A percentile compares a stretch with the other conserved stretches of the same genome.
These are phyloP conservation scores for human DNA, from an alignment of 2,113 vertebrate genomes.

Conservation along the genomic window GRCh38 chrY:26037001-26037500, in stretches of 20 bases:
- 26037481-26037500: not conserved
- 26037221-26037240: accelerated
- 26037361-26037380: accelerated
- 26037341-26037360: accelerated
- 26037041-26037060: not conserved
- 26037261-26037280: accelerated
- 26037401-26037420: too few species aligned
- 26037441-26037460: not conserved
- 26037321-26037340: not conserved
- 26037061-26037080: not conserved
- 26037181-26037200: not conserved
- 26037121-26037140: not conserved
- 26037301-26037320: not conserved
- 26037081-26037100: not conserved
- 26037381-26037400: accelerated
- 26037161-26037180: not conserved
- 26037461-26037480: not conserved
- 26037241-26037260: not conserved
- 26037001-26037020: not conserved
- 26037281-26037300: not conserved
- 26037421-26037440: not conserved
- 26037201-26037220: not conserved
- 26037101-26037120: too few species aligned
- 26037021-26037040: not conserved
- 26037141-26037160: too few species aligned